Base-by-base conservation (phyloP, 1,140 invertebrate species). In the Tetramorium parvispinum region DNA sequence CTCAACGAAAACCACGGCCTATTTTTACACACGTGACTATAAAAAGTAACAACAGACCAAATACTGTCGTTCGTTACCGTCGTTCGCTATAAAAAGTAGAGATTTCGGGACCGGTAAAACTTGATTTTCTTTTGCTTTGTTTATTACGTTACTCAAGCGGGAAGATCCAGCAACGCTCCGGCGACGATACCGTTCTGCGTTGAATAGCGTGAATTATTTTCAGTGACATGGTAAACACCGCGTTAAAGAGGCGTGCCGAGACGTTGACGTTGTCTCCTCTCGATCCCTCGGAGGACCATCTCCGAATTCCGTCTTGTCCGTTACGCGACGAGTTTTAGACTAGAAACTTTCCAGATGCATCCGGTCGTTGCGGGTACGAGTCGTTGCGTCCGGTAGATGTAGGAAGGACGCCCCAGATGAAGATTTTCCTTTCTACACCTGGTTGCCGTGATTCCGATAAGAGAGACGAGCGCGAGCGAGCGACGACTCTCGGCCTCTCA, bases 1-100 rank as follows among this genome's bases (percentile, higher is more conserved):
- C 75, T 68, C 89, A 91, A 91, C 68, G 85, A 82, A 83, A 91
- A 91, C 89, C 89, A 90, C 89, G 87, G 73, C 71, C 89, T 91
- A 91, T 81, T 63, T 88, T 75, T 75, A 57, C 51, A 89, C 89
- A 91, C 73, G 88, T 88, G 73, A 77, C 89, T 91, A 91, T 83
- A 91, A 91, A 91, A 91, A 86, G 78, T 91, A 85, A 91, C 87
- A 86, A 83, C 78, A 88, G 86, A 90, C 78, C 21, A 87, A 78
- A 83, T 85, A 89, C 70, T 51, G 46, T 49, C 51, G 85, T 89
- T 87, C 77, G 79, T 55, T 90, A 87, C 65, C 65, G 70, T 78
- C 85, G 78, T 87, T 88, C 65, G 51, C 88, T 90, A 89, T 90
- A 90, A 90, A 90, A 90, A 90, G 79, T 90, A 81, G 77, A 85